A percentile compares a stretch with the other conserved stretches of the same genome.
Evolutionary conservation across 2,888 invertebrate species (phyloP).

Genomic region (Phorcus lineatus): DNA sequence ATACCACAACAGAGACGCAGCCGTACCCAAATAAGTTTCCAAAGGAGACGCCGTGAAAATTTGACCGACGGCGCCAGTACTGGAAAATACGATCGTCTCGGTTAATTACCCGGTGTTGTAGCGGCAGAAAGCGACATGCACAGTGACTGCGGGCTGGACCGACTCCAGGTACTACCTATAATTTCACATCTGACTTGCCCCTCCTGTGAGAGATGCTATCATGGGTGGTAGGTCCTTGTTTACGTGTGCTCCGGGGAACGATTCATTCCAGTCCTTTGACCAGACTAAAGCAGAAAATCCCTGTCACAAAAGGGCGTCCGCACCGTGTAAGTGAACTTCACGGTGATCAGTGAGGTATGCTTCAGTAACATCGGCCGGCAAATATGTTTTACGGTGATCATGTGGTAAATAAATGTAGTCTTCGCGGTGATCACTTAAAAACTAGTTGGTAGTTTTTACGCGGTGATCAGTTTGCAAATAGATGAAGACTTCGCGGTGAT

Average conservation of each 20-base stretch:
- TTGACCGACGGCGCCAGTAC: background rate
- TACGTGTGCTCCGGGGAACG: background rate
- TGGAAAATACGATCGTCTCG: constrained; percentile 4
- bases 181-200: background rate
- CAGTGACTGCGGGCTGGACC: background rate
- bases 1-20: background rate
- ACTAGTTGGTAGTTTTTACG: too few relatives aligned
- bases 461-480: too few relatives aligned
- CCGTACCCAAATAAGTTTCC: background rate
- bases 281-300: background rate
- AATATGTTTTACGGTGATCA: too few relatives aligned
- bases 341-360: too few relatives aligned
- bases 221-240: background rate
- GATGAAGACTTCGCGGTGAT: too few relatives aligned
- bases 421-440: too few relatives aligned
- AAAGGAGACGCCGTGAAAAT: constrained; percentile 7
- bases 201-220: background rate
- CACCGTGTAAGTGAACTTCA: too few relatives aligned
- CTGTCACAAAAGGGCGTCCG: background rate
- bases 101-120: background rate
- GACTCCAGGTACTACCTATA: background rate
- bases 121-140: too few relatives aligned
- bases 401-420: too few relatives aligned
- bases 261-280: background rate
- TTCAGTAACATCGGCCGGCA: too few relatives aligned